A percentile compares a stretch with the other conserved stretches of the same genome.
Conservation (phyloP, 1,140 invertebrate species). For the Aphaenogaster rudis region DNA sequence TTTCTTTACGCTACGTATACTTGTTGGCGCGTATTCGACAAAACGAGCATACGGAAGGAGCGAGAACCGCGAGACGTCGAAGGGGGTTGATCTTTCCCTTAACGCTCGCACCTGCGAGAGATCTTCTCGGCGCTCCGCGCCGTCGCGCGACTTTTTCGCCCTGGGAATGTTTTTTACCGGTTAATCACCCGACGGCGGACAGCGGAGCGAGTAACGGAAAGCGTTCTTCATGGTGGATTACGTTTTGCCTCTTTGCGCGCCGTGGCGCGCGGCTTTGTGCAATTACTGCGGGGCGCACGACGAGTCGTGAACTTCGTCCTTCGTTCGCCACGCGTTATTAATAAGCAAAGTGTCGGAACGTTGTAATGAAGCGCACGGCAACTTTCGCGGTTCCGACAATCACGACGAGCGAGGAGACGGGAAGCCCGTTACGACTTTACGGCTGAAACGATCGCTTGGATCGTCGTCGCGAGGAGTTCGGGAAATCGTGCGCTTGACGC, state of each 20-base stretch:
- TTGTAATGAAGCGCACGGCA: constrained; percentile 23
- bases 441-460: background rate
- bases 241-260: constrained; percentile 45
- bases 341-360: constrained; percentile 1
- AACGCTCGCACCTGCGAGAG: background rate
- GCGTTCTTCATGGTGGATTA: constrained; percentile 53
- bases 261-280: constrained; percentile 42
- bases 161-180: constrained; percentile 32
- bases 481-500: background rate
- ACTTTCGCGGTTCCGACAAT: constrained; percentile 31
- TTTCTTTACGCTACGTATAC: background rate
- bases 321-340: constrained; percentile 54
- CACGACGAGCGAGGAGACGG: background rate
- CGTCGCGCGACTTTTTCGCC: constrained; percentile 23
- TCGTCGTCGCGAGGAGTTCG: background rate
- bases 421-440: background rate
- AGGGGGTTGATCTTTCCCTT: background rate
- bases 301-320: constrained; percentile 40
- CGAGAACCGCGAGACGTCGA: background rate
- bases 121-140: background rate
- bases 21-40: background rate
- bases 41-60: too few relatives aligned
- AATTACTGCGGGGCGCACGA: constrained; percentile 23
- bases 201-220: constrained; percentile 53
- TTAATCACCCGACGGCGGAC: constrained; percentile 29